These are phyloP conservation scores for Musca domestica DNA, from an alignment of 1,140 invertebrate genomes.

Conservation along the genomic window DNA sequence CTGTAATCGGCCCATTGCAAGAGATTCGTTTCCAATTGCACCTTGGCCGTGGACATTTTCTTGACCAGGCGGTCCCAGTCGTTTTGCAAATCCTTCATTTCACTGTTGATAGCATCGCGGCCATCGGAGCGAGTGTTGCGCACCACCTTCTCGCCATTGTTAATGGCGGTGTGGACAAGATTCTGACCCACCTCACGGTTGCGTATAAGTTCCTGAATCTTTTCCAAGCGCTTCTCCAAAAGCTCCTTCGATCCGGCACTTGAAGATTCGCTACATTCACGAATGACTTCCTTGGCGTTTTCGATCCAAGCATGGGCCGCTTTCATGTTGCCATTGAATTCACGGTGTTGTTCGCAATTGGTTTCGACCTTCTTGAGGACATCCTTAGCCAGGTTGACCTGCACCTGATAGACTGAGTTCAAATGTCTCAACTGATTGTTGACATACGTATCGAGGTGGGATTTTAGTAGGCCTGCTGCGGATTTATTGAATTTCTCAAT, in stretches of 20 bases:
- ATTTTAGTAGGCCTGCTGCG: slow-evolving; percentile 72
- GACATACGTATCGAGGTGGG: slow-evolving; percentile 86
- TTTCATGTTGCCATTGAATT: slow-evolving; percentile 75
- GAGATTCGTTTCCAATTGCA: slow-evolving; percentile 86
- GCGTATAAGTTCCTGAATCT: slow-evolving; percentile 77
- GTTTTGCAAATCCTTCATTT: slow-evolving; percentile 86
- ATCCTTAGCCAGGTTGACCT: slow-evolving; percentile 88
- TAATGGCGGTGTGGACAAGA: slow-evolving; percentile 84
- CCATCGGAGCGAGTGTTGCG: slow-evolving; percentile 86
- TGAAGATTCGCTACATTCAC: slow-evolving; percentile 73
- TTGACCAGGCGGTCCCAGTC: slow-evolving; percentile 91
- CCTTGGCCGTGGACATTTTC: slow-evolving; percentile 89
- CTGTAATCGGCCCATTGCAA: slow-evolving; percentile 95
- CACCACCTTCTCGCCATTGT: slow-evolving; percentile 88
- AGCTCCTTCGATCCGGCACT: slow-evolving; percentile 80
- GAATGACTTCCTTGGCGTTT: slow-evolving; percentile 78
- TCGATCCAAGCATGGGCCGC: slow-evolving; percentile 88
- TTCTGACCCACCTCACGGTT: slow-evolving; percentile 89
- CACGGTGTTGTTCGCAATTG: slow-evolving; percentile 82
- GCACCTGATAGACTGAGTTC: slow-evolving; percentile 87
- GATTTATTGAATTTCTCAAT: slow-evolving; percentile 81
- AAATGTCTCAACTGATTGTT: slow-evolving; percentile 87
- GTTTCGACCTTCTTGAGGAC: slow-evolving; percentile 90
- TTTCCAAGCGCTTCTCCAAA: slow-evolving; percentile 76
- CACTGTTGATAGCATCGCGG: slow-evolving; percentile 79